Conservation (phyloP, 2,888 invertebrate genomes). For the Smittia sp. region DNA sequence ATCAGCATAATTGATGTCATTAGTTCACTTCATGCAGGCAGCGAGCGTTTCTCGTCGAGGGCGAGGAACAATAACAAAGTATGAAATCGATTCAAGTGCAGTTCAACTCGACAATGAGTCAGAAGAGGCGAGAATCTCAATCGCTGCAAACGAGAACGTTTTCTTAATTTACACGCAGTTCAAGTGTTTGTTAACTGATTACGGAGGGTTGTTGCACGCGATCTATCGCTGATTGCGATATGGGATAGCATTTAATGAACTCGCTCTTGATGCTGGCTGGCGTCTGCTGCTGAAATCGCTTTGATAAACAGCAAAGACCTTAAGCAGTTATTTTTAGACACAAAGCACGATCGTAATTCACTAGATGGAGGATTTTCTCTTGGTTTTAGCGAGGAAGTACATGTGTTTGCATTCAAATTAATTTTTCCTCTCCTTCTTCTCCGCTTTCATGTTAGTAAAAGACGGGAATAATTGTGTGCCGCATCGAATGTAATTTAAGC, state of each 20-base stretch:
- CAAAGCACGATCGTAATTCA: conserved; percentile 2
- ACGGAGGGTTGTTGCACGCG: not conserved
- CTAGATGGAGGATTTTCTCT: conserved; percentile 23
- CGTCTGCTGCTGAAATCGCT: conserved; percentile 30
- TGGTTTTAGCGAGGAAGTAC: conserved; percentile 23
- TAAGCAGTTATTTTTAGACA: conserved; percentile 37
- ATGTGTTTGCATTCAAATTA: conserved; percentile 38
- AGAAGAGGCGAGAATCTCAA: not conserved
- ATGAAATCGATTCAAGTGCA: not conserved
- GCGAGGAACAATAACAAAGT: not conserved
- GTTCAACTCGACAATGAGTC: not conserved
- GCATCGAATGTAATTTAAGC: conserved; percentile 11
- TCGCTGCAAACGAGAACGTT: not conserved
- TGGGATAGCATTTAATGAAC: conserved; percentile 33
- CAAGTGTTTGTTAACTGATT: conserved; percentile 31
- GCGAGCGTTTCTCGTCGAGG: not conserved
- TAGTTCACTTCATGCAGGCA: not conserved
- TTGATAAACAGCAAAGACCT: conserved; percentile 38
- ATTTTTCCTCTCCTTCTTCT: not conserved
- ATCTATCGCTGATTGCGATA: not conserved
- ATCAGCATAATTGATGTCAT: conserved; percentile 32
- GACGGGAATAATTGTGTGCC: conserved; percentile 10
- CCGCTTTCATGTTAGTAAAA: not conserved
- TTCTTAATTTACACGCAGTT: conserved; percentile 15
- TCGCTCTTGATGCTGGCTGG: conserved; percentile 25